Conservation (phyloP, 2,113 vertebrate species). For the Oplegnathus fasciatus region DNA sequence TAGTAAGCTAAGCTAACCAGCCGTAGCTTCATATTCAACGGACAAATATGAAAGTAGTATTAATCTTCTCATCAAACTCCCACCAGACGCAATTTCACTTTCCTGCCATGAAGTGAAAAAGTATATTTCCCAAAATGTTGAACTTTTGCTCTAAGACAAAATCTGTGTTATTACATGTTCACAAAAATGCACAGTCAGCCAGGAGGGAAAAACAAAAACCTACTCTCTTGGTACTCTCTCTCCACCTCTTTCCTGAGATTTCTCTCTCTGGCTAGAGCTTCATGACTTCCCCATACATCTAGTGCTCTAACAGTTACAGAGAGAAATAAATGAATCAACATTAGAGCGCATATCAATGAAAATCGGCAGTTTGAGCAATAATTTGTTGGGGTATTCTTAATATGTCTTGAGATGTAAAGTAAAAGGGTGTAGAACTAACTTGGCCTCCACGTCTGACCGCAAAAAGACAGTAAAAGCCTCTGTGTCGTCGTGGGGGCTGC, state of each 20-base stretch:
- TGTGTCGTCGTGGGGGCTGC: conserved; percentile 97
- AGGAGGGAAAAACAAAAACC: conserved; percentile 71
- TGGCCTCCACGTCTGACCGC: conserved; percentile 95
- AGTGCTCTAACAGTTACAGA: conserved; percentile 86
- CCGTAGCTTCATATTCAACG: no score
- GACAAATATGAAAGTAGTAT: no score
- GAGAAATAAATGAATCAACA: conserved; percentile 11
- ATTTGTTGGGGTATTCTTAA: not conserved
- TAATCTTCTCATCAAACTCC: no score
- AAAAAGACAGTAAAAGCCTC: conserved; percentile 97
- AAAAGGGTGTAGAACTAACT: conserved; percentile 85
- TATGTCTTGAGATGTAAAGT: not conserved
- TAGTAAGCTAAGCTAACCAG: no score
- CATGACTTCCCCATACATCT: conserved; percentile 97
- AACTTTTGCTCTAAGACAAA: not conserved
- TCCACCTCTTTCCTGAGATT: conserved; percentile 93
- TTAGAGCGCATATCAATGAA: not conserved
- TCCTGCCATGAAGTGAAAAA: no score
- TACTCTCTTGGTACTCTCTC: conserved; percentile 95
- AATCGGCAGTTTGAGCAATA: not conserved
- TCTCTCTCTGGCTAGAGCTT: conserved; percentile 94
- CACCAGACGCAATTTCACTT: no score
- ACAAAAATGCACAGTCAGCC: not conserved
- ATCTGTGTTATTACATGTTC: not conserved
- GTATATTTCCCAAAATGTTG: not conserved